Conservation (phyloP, 2,888 invertebrate genomes). For the Trichopria drosophilae region DNA sequence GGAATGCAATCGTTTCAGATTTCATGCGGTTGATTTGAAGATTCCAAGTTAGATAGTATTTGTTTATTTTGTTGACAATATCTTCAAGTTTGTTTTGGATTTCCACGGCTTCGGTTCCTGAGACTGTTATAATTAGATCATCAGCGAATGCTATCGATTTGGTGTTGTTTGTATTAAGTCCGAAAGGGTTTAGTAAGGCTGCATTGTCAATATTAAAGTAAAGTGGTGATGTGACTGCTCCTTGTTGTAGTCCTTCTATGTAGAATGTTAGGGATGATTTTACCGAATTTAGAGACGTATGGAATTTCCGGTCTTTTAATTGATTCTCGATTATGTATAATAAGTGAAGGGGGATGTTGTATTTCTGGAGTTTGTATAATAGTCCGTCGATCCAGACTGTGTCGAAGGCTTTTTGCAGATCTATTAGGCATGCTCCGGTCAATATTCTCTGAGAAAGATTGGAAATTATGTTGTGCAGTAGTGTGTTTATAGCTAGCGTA, state of each 20-base stretch:
- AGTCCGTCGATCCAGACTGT: background rate
- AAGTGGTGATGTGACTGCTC: conserved; percentile 30
- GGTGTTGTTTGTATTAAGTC: conserved; percentile 12
- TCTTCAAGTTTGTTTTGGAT: no score
- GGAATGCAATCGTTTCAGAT: background rate
- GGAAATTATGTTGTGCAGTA: background rate
- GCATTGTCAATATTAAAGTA: conserved; percentile 31
- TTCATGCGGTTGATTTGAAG: background rate
- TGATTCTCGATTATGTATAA: background rate
- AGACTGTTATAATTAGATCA: conserved; percentile 25
- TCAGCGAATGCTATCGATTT: conserved; percentile 31
- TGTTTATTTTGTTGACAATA: background rate
- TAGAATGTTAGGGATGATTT: no score
- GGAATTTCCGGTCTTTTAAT: background rate
- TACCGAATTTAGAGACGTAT: no score
- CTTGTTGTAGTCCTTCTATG: conserved; percentile 29
- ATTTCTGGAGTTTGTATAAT: background rate
- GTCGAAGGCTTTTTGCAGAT: no score
- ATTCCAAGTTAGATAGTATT: background rate
- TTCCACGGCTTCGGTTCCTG: background rate
- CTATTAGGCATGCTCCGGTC: background rate
- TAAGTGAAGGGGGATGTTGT: no score
- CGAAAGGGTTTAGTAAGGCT: conserved; percentile 26
- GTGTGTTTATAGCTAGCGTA: background rate
- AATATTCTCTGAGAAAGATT: background rate